Base-by-base conservation (phyloP, 92 coral and sea anemone species). In the Umimayanthus kanabou region DNA sequence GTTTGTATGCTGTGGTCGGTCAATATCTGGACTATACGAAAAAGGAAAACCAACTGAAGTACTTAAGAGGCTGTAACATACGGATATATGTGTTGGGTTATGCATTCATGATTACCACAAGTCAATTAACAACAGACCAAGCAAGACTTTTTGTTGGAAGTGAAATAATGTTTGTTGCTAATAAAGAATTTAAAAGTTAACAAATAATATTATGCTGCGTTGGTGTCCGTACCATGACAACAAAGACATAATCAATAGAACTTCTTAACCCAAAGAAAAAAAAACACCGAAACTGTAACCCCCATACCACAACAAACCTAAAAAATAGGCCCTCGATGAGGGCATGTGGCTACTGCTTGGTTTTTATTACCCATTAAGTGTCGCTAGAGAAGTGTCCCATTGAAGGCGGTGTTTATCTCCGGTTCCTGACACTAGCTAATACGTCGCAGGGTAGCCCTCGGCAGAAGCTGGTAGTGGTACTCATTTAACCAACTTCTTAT, bases 121-220 rank as follows among this genome's bases (percentile, higher is more conserved):
- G 73, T 67, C 73, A 67, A 67, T 67, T n/a, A 67, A 67, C 73
- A 67, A 22, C 73, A 67, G 30, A 67, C 73, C 33, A 67, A 67
- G 28, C 29, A 67, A 67, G 73, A 67, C 28, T 22, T 67, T 67
- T 67, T 67, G 28, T 67, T 67, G 73, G 37, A 67, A 67, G 22
- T 29, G 33, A 67, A 67, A 67, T 67, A 67, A n/a, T 22, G 22
- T 2, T 67, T 22, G 73, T 67, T 67, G 30, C 73, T 22, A 67
- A 2, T 67, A 67, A 67, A 67, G 73, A 67, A 67, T 67, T 67
- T 67, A 67, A 67, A n/a, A 67, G 73, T 67, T 67, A 67, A 67
- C 73, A 67, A 67, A 13, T 61, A 67, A 67, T 4, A 23, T 67
- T 67, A 29, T 67, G 73, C 73, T 22, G 73, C 30, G 33, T 33